Evolutionary conservation across 2,888 invertebrate genomes (phyloP).

Genomic region (Seira ritae): DNA sequence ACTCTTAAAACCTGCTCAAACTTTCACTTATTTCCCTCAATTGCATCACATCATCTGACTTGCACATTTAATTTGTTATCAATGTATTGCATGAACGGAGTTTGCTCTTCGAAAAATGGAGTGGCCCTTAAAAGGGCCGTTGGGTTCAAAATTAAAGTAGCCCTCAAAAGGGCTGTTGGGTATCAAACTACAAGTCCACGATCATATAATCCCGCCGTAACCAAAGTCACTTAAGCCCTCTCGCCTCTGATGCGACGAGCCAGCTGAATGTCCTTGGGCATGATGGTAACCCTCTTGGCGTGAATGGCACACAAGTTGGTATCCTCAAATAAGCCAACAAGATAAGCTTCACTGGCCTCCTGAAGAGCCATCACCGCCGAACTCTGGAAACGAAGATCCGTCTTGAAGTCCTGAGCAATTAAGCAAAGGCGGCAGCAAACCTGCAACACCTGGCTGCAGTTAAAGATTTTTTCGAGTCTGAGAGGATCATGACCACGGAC

Average conservation of each 20-base stretch:
- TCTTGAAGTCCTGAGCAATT: slow-evolving; percentile 98
- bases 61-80: too few relatives aligned
- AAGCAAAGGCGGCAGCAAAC: slow-evolving; percentile 3
- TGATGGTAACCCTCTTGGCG: slow-evolving; percentile 94
- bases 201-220: too few relatives aligned
- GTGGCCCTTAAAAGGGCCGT: slow-evolving; percentile 32
- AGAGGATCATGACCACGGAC: too few relatives aligned
- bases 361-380: slow-evolving; percentile 95
- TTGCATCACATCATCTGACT: too few relatives aligned
- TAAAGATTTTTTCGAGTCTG: too few relatives aligned
- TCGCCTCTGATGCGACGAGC: slow-evolving; percentile 98
- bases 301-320: slow-evolving; percentile 96
- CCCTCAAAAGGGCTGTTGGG: not conserved
- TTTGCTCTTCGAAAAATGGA: too few relatives aligned
- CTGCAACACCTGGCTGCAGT: not conserved
- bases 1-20: too few relatives aligned
- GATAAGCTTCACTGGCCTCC: slow-evolving; percentile 94
- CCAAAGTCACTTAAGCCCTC: slow-evolving; percentile 90
- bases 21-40: too few relatives aligned
- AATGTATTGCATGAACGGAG: too few relatives aligned
- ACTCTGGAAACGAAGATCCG: slow-evolving; percentile 96
- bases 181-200: too few relatives aligned
- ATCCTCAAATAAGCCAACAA: slow-evolving; percentile 97
- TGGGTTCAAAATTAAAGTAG: not conserved
- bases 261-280: slow-evolving; percentile 98